These are phyloP conservation scores for Drosophila funebris DNA, from an alignment of 1,140 invertebrate species.

Conservation along the genomic window DNA sequence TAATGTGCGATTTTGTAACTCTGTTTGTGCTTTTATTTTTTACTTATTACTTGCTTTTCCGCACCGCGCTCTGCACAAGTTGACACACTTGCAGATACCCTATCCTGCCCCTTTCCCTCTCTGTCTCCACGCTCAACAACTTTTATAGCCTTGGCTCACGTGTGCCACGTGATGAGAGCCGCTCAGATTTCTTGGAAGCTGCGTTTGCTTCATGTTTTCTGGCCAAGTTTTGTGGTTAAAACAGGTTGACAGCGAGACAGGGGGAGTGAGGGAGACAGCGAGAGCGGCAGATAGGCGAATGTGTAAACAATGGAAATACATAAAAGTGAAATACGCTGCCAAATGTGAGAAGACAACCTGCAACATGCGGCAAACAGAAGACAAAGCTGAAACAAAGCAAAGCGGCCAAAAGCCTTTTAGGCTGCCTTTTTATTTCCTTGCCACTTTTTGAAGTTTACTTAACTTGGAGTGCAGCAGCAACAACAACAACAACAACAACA, in stretches of 20 bases:
- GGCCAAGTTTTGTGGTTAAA: conserved; percentile 17
- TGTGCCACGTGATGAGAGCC: conserved; percentile 15
- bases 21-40: neutral
- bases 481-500: conserved; percentile 9
- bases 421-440: conserved; percentile 11
- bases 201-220: neutral
- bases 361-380: conserved; percentile 2
- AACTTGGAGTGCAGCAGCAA: conserved; percentile 47
- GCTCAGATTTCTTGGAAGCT: conserved; percentile 18
- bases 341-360: conserved; percentile 26
- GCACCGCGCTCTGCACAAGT: conserved; percentile 2
- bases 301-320: conserved; percentile 57
- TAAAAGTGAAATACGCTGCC: conserved; percentile 62
- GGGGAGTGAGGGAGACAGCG: neutral
- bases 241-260: neutral
- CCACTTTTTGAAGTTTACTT: conserved; percentile 49
- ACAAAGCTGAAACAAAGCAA: conserved; percentile 2
- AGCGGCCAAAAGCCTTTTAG: conserved; percentile 53
- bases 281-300: conserved; percentile 13
- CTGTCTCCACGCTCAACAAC: neutral
- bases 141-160: neutral
- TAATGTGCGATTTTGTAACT: neutral
- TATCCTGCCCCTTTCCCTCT: neutral
- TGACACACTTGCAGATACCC: conserved; percentile 18
- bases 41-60: too few species aligned